phyloP scores from a whole-genome alignment of 2,113 vertebrate genomes.

The Numida meleagris region DNA sequence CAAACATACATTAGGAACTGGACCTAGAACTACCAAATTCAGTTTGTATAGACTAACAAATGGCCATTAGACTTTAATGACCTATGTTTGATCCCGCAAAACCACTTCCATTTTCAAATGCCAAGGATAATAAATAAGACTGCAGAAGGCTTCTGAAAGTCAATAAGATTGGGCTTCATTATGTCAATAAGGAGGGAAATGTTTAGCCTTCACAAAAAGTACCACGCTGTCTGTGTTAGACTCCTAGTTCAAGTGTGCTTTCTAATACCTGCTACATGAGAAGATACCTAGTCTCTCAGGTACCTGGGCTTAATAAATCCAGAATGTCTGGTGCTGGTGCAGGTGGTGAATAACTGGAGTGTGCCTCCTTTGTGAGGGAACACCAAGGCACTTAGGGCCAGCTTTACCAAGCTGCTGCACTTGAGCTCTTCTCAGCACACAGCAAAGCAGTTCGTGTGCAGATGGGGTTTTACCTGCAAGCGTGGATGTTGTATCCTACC shows the following conservation, averaged over 20 bases:
- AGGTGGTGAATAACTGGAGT: not conserved
- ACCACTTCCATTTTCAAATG: constrained; percentile 12
- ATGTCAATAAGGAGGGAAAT: not conserved
- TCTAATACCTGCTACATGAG: not conserved
- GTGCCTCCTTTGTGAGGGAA: not conserved
- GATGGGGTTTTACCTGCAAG: not conserved
- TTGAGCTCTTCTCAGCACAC: not conserved
- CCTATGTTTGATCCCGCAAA: constrained; percentile 30
- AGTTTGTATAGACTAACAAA: constrained; percentile 43
- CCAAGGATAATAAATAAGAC: constrained; percentile 29
- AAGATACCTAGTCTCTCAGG: not conserved
- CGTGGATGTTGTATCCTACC: not conserved
- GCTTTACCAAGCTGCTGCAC: not conserved
- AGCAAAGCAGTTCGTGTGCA: not conserved
- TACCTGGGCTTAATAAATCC: not conserved
- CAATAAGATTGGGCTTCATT: constrained; percentile 9
- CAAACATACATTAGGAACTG: constrained; percentile 5
- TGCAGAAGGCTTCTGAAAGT: constrained; percentile 12
- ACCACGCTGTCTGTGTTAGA: not conserved
- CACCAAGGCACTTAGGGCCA: not conserved
- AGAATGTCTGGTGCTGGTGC: not conserved
- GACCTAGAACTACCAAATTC: constrained; percentile 11
- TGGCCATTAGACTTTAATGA: constrained; percentile 17
- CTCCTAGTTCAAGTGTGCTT: not conserved
- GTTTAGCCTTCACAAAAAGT: not conserved